Base-by-base conservation (phyloP, 2,797 vertebrate genomes). In the Danionella dracula region DNA sequence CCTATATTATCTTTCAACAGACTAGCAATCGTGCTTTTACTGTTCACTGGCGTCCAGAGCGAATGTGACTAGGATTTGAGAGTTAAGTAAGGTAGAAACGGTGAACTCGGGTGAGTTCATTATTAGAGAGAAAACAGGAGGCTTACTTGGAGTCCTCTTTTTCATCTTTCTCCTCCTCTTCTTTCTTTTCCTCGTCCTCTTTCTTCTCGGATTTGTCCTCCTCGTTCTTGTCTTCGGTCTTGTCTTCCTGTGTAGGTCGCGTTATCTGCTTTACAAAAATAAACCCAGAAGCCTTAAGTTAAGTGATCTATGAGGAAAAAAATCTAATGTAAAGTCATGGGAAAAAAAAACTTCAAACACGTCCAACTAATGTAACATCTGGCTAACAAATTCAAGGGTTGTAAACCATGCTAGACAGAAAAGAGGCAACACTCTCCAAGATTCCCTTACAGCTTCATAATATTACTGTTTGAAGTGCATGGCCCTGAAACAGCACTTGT, bases 131-230 rank as follows among this genome's bases (percentile, higher is more conserved):
- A 19, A 35, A 37, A 27, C 27, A 16, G 2, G 4, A 4, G 5
- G 75, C 91, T 90, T 78, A 97, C 95, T 95, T 96, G 58, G 93
- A 89, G 55, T 99, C 95, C 75, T 99, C 97, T 77, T 95, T 99
- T 77, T 99, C 96, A 86, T 99, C 97, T 86, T 98, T 99, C 86
- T 99, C 97, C 84, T 99, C 96, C 86, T 99, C 95, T 76, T 98
- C 95, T 88, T 94, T 97, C 84, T 94, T 97, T 83, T 99, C 96
- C 32, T 92, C 90, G 67, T 99, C 96, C 81, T 99, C 96, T 89
- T 95, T 98, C 88, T 97, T 99, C 86, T 98, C 96, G 7, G 85
- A 75, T 87, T 96, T 98, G 23, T 99, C 97, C 71, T 99, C 96
- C 85, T 99, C 94, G 84, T 81, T 90, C 75, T 99, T 99, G 42